phyloP scores from a whole-genome alignment of 2,797 vertebrate species.

The Liparis tanakae region DNA sequence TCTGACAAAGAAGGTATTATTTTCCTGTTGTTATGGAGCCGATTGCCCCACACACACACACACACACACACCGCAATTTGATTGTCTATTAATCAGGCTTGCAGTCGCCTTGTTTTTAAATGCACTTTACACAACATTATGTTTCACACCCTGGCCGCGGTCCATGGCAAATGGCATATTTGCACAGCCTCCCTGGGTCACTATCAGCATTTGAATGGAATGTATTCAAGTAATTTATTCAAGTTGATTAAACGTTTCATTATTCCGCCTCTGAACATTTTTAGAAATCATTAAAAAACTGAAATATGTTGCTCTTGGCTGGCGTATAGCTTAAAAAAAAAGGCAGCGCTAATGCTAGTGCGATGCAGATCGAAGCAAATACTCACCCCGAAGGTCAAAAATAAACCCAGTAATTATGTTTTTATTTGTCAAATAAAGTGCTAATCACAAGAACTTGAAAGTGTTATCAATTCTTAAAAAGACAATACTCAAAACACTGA shows the following conservation, averaged over 20 bases:
- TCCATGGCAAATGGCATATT: slow-evolving; percentile 16
- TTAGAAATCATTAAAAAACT: background rate
- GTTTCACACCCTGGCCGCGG: slow-evolving; percentile 9
- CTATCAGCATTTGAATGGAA: background rate
- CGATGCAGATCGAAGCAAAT: background rate
- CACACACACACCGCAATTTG: background rate
- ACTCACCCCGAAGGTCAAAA: background rate
- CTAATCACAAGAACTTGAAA: background rate
- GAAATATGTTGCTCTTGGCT: background rate
- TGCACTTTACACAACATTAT: slow-evolving; percentile 12
- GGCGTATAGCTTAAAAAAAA: slow-evolving; percentile 8
- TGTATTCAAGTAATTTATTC: background rate
- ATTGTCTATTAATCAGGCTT: slow-evolving; percentile 23
- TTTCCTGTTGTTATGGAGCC: slow-evolving; percentile 6
- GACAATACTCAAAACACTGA: background rate
- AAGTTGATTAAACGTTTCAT: background rate
- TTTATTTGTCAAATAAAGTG: background rate
- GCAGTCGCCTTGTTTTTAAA: background rate
- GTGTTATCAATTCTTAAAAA: background rate
- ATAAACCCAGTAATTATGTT: background rate
- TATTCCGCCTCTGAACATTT: background rate
- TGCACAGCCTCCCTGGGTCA: slow-evolving; percentile 8
- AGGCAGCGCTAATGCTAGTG: background rate
- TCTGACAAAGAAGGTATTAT: background rate
- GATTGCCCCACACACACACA: background rate